Evolutionary conservation across 2,797 vertebrate genomes (phyloP).

Genomic region (Betta splendens): DNA sequence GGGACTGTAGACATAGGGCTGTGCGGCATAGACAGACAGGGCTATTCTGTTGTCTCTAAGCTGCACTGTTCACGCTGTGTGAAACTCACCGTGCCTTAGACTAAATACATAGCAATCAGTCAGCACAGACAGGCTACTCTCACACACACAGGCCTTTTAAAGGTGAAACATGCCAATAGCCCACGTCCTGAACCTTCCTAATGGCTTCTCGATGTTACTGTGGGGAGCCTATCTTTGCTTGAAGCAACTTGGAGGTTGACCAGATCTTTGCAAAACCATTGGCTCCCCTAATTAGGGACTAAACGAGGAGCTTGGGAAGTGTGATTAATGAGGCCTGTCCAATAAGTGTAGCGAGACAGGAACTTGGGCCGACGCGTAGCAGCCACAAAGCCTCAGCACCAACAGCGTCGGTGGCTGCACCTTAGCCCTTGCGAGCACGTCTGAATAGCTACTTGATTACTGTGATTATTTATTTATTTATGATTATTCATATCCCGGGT

Average conservation of each 20-base stretch:
- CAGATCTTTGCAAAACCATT: slow-evolving; percentile 54
- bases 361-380: slow-evolving; percentile 48
- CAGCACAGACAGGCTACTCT: slow-evolving; percentile 18
- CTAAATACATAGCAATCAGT: slow-evolving; percentile 43
- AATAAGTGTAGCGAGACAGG: slow-evolving; percentile 50
- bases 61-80: slow-evolving; percentile 38
- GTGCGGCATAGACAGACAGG: slow-evolving; percentile 55
- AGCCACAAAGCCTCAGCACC: slow-evolving; percentile 28
- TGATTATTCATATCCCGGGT: background rate
- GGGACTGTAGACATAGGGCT: slow-evolving; percentile 39
- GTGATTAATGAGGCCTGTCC: slow-evolving; percentile 69
- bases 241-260: slow-evolving; percentile 60
- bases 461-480: slow-evolving; percentile 1
- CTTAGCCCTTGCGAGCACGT: slow-evolving; percentile 2
- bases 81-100: slow-evolving; percentile 48
- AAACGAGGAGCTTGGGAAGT: slow-evolving; percentile 65
- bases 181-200: slow-evolving; percentile 32
- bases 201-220: slow-evolving; percentile 27
- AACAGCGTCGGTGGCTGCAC: slow-evolving; percentile 22
- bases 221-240: slow-evolving; percentile 30
- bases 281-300: slow-evolving; percentile 67
- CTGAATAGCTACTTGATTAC: background rate
- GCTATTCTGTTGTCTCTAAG: slow-evolving; percentile 45
- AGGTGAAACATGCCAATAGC: slow-evolving; percentile 38
- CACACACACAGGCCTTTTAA: slow-evolving; percentile 16